Evolutionary conservation across 2,113 vertebrate species (phyloP), one percentile per base, ranked within the genome.

Genomic region (Pantherophis guttatus): DNA sequence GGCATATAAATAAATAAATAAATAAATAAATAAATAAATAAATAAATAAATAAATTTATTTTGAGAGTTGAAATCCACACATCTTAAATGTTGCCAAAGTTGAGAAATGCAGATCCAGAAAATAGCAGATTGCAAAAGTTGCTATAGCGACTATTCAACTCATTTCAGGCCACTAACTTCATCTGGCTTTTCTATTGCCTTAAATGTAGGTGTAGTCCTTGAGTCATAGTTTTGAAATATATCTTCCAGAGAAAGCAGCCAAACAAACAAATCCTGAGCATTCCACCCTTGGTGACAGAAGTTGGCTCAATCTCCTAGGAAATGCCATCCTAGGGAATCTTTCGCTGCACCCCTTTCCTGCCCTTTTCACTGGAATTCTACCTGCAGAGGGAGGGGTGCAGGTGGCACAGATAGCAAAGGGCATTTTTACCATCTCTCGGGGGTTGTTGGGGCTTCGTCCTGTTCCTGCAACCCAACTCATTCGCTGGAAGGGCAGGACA

Each of bases 371-470:
- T 33, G 13, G 29, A 24, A 9, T 29, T 55, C 24, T 24, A 53
- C 5, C 65, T 75, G n/a, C 5, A 3, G 15, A 75, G n/a, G 70
- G n/a, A 75, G 5, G 65, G 1, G 33, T 17, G 13, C 15, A 24
- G 0, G 0, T 12, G 9, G 26, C 26, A 26, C 0, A 39, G n/a
- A 75, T 7, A n/a, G 12, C 0, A 0, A 19, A 91, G n/a, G 55
- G 19, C 57, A 1, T 57, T 5, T 0, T 54, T 44, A 96, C 97
- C 98, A 98, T 98, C 50, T 97, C 98, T 21, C 99, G 98, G 92
- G 99, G 99, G 90, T 97, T 99, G 95, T 98, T 98, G 93, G 99
- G 99, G 93, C 99, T 99, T 95, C 97, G 98, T 24, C 99, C 98
- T 0, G 98, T 98, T 59, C 95, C 95, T 0, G 65, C 94, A 12